phyloP scores from a whole-genome alignment of 64 coral and sea anemone species.

The Montipora efflorescens region DNA sequence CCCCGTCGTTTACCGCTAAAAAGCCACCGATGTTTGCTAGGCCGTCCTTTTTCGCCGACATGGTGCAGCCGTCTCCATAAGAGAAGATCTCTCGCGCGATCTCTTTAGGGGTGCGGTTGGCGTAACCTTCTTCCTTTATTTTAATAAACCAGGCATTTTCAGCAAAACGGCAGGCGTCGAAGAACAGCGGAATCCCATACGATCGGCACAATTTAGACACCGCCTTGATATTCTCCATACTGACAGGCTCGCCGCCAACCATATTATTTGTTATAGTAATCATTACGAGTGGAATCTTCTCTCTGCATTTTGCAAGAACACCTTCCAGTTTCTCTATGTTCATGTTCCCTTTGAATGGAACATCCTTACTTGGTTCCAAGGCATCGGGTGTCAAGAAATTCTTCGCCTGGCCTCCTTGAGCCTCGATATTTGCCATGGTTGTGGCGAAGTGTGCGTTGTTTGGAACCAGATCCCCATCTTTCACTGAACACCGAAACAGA shows the following conservation, averaged over 20 bases:
- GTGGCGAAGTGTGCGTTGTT: conserved; percentile 85
- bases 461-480: conserved; percentile 55
- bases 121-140: conserved; percentile 60
- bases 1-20: conserved; percentile 57
- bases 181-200: conserved; percentile 58
- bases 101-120: conserved; percentile 56
- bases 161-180: conserved; percentile 79
- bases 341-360: conserved; percentile 74
- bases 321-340: conserved; percentile 49
- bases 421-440: conserved; percentile 71
- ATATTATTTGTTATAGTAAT: conserved; percentile 76
- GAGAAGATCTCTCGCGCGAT: conserved; percentile 71
- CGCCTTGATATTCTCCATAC: conserved; percentile 75
- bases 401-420: conserved; percentile 39
- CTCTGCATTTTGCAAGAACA: conserved; percentile 2
- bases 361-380: conserved; percentile 47
- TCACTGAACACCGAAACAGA: conserved; percentile 33
- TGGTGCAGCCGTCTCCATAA: conserved; percentile 67
- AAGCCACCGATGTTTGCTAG: conserved; percentile 72
- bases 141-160: conserved; percentile 87
- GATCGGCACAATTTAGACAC: conserved; percentile 71
- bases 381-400: conserved; percentile 57
- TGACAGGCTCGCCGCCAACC: conserved; percentile 61
- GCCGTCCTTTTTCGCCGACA: conserved; percentile 81
- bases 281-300: conserved; percentile 46